These are phyloP conservation scores for Arnoldichthys spilopterus DNA, from an alignment of 2,797 vertebrate species.

Conservation along the genomic window DNA sequence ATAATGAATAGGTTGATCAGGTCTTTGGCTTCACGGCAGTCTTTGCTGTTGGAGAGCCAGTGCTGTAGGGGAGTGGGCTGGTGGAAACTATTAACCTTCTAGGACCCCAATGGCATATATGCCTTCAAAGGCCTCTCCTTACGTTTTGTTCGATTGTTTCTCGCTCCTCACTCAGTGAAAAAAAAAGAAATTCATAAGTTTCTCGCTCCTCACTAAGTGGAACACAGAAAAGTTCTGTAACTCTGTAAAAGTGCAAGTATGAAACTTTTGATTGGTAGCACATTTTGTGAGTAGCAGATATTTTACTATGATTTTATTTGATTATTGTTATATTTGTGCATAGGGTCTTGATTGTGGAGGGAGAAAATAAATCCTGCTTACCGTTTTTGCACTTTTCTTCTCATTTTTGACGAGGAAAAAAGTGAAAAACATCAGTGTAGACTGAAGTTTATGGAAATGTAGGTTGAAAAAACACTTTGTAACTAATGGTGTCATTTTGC, in stretches of 20 bases:
- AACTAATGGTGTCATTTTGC: too few relatives aligned
- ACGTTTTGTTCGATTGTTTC: background rate
- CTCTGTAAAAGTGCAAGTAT: background rate
- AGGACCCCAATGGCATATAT: background rate
- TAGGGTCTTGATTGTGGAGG: too few relatives aligned
- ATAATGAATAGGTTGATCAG: conserved; percentile 44
- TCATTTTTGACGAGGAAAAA: too few relatives aligned
- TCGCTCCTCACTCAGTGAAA: background rate
- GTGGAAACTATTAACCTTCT: conserved; percentile 47
- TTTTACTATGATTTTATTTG: too few relatives aligned
- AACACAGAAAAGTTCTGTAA: background rate
- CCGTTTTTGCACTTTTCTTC: too few relatives aligned
- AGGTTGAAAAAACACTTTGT: too few relatives aligned
- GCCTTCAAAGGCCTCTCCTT: conserved; percentile 7
- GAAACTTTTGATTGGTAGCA: background rate
- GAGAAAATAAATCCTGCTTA: too few relatives aligned
- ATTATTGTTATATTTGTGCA: too few relatives aligned
- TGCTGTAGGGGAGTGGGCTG: conserved; percentile 32
- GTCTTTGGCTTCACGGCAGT: conserved; percentile 36
- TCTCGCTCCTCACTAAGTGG: background rate
- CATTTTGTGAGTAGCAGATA: background rate
- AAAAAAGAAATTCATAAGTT: background rate
- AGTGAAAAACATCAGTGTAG: too few relatives aligned
- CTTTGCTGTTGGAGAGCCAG: background rate
- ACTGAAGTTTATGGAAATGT: too few relatives aligned